Percentiles rank a stretch among this genome's conserved stretches.
These are phyloP conservation scores for Zelleria hepariella DNA, from an alignment of 2,888 invertebrate species.

Conservation along the genomic window DNA sequence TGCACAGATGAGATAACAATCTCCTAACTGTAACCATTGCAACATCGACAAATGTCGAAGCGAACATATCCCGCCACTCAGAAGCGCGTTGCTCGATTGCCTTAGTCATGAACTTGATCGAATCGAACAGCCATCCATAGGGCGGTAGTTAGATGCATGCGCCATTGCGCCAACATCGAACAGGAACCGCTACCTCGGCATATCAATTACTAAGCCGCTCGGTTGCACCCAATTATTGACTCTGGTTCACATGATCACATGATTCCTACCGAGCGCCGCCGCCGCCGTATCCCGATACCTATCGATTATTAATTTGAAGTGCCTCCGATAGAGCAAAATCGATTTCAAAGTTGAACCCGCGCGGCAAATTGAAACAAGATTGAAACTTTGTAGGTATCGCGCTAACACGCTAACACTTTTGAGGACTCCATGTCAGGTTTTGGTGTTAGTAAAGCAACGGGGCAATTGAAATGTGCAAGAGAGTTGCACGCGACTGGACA, in stretches of 20 bases:
- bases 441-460: not conserved
- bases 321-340: not conserved
- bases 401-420: not conserved
- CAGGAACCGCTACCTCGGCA: constrained; percentile 58
- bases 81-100: constrained; percentile 12
- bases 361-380: constrained; percentile 2
- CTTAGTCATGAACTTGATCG: constrained; percentile 2
- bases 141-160: constrained; percentile 44
- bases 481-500: not conserved
- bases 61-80: constrained; percentile 1
- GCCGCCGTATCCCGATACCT: constrained; percentile 35
- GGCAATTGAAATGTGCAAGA: not conserved
- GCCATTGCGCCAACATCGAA: constrained; percentile 12
- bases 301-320: constrained; percentile 20
- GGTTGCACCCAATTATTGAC: constrained; percentile 64
- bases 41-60: constrained; percentile 28
- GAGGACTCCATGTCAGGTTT: not conserved
- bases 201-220: constrained; percentile 66
- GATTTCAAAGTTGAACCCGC: not conserved
- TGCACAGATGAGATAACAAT: constrained; percentile 39
- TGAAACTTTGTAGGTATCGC: not conserved
- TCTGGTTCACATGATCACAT: constrained; percentile 48
- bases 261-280: constrained; percentile 36
- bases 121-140: constrained; percentile 20
- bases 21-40: constrained; percentile 57